Evolutionary conservation across 92 coral and sea anemone genomes (phyloP).

Genomic region (Palythoa heliodiscus): DNA sequence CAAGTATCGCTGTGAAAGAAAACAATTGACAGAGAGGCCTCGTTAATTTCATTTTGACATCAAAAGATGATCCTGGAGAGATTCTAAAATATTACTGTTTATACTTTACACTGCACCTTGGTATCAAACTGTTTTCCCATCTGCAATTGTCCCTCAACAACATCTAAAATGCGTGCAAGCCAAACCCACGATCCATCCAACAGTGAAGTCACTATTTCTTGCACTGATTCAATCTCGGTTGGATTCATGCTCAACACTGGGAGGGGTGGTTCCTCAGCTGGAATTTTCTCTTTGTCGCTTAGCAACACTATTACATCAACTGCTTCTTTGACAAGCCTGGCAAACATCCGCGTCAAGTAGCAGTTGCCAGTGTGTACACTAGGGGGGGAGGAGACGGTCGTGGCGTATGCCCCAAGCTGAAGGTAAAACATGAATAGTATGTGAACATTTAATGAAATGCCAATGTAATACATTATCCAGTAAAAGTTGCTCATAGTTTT

Average conservation of each 20-base stretch:
- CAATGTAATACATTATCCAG: too few species aligned
- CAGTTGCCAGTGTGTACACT: conserved; percentile 94
- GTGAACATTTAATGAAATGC: too few species aligned
- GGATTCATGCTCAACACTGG: conserved; percentile 54
- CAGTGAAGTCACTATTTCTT: conserved; percentile 46
- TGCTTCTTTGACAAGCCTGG: conserved; percentile 83
- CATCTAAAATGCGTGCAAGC: conserved; percentile 78
- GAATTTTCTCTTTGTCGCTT: conserved; percentile 31
- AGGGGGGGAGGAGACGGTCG: conserved; percentile 74
- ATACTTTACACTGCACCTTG: conserved; percentile 56
- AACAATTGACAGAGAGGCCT: not conserved
- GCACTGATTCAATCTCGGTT: conserved; percentile 63
- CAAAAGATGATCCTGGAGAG: too few species aligned
- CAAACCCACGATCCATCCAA: conserved; percentile 84
- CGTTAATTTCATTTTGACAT: too few species aligned
- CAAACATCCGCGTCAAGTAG: conserved; percentile 88
- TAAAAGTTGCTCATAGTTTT: too few species aligned
- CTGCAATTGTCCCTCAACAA: conserved; percentile 84
- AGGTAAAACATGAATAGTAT: not conserved
- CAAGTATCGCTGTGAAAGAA: conserved; percentile 66
- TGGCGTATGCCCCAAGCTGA: conserved; percentile 55
- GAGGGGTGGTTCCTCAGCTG: conserved; percentile 50
- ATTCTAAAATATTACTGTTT: not conserved
- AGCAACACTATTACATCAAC: conserved; percentile 65
- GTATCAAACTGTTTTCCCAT: conserved; percentile 84